Evolutionary conservation across 2,113 vertebrate species (phyloP), one percentile per base, ranked within the genome.

Genomic region (Brevimyrus niger): DNA sequence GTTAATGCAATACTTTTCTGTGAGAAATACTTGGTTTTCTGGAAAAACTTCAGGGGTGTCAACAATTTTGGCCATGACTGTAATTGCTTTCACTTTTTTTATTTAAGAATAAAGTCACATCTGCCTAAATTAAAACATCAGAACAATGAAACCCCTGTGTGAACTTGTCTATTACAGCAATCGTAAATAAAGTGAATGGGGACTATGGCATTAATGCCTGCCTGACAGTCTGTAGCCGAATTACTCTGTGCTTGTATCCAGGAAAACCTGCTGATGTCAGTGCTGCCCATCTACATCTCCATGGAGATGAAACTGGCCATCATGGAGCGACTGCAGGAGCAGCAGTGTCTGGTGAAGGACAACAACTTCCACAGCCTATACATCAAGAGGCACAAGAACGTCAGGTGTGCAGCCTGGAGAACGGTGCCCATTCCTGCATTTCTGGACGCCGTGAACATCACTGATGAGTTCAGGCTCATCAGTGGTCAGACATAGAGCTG

Each of bases 271-370:
- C 94, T 99, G 92, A 96, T 98, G 90, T 99, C 98, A 0, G 98
- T 99, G 90, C 94, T 99, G 61, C 98, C 98, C 0, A 98, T 97
- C 58, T 98, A 99, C 92, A 99, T 99, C 89, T 99, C 98, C 90
- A 99, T 99, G 98, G 98, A 98, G 95, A 99, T 99, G 97, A 99
- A 99, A 93, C 91, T 99, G 90, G 95, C 98, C 83, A 99, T 99
- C 93, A 98, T 99, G 87, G 98, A 99, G 88, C 95, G 98, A 80
- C 94, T 99, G 46, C 97, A 98, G 92, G 98, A 99, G 73, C 96
- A 94, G 61, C 96, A 96, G 73, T 96, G 94, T 27, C 95, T 97
- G 73, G 94, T 96, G 90, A 97, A 97, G 0, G 98, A 99, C 92
- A 99, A 99, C 94, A 99, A 99, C 94, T 99, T 99, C 91, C 98